Conservation (phyloP, 2,888 invertebrate genomes). For the Platerodrilus igneus region DNA sequence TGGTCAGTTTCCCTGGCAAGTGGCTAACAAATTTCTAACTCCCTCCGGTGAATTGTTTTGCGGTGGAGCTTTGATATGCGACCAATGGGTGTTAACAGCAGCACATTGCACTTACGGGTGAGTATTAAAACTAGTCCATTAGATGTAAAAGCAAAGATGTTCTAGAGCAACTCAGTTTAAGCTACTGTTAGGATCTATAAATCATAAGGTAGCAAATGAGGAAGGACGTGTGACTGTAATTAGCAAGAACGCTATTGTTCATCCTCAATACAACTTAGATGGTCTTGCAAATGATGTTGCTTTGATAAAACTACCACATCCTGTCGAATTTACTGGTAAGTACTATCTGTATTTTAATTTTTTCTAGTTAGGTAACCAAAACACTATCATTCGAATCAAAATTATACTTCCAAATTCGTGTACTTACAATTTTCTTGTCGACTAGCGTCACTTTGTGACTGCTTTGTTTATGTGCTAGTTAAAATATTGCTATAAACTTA, state of each 20-base stretch:
- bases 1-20: constrained; percentile 14
- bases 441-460: no score
- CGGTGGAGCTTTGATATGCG: constrained; percentile 14
- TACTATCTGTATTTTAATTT: constrained; percentile 2
- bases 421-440: no score
- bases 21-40: background rate
- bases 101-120: constrained; percentile 15
- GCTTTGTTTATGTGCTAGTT: no score
- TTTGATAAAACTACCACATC: constrained; percentile 21
- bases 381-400: no score
- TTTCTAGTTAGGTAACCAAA: constrained; percentile 1
- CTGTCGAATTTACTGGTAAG: constrained; percentile 20
- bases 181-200: constrained; percentile 7
- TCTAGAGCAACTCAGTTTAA: constrained; percentile 9
- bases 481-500: no score
- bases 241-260: constrained; percentile 16
- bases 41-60: constrained; percentile 3
- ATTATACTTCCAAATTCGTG: no score
- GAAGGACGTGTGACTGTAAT: constrained; percentile 11
- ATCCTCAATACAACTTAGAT: constrained; percentile 18
- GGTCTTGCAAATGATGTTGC: constrained; percentile 28
- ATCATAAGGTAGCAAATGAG: constrained; percentile 1
- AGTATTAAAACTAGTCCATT: background rate
- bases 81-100: constrained; percentile 15
- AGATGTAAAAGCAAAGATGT: background rate